Evolutionary conservation across 1,140 invertebrate species (phyloP), one percentile per base, ranked within the genome.

Genomic region (Spodoptera frugiperda): DNA sequence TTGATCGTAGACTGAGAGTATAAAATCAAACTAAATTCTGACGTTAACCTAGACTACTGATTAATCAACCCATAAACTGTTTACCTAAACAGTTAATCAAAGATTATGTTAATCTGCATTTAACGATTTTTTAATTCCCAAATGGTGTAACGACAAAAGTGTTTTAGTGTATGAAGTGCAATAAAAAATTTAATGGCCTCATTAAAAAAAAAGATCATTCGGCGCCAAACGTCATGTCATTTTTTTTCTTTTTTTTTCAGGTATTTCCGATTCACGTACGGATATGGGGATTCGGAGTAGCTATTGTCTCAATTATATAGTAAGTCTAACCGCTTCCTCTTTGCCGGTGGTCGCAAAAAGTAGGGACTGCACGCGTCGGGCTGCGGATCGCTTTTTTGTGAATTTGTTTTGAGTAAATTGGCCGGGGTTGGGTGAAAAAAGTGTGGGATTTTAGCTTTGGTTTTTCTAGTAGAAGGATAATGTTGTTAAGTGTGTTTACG

Each of bases 291-390:
- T 46, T 54, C 25, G 8, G n/a, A n/a, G 55, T 53, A 74, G 80
- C 81, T 84, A 83, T 87, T 81, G 88, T 86, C 86, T 88, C 86
- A 89, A 92, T 92, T 89, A 90, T 73, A 87, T 86, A 76, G 73
- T 75, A 79, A 73, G 70, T 61, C 19, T 49, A n/a, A 81, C 83
- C 82, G 77, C 84, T 91, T 91, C 89, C 89, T 88, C 80, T 63
- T 68, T 61, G 68, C 68, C 73, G 82, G 82, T 83, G 82, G 84
- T 85, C 82, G 82, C 82, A 85, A 83, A 84, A 84, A 78, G 59
- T 0, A 49, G 25, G 49, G 51, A 39, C 44, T 51, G 70, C 78
- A 79, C 76, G 78, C 75, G 81, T 75, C 59, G 55, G 19, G 4
- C 19, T 63, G 49, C n/a, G n/a, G 48, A 30, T 48, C 14, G 33